Percentiles rank a stretch among this genome's conserved stretches.
Evolutionary conservation across 2,113 vertebrate species (phyloP).

Genomic region (Bubo bubo): DNA sequence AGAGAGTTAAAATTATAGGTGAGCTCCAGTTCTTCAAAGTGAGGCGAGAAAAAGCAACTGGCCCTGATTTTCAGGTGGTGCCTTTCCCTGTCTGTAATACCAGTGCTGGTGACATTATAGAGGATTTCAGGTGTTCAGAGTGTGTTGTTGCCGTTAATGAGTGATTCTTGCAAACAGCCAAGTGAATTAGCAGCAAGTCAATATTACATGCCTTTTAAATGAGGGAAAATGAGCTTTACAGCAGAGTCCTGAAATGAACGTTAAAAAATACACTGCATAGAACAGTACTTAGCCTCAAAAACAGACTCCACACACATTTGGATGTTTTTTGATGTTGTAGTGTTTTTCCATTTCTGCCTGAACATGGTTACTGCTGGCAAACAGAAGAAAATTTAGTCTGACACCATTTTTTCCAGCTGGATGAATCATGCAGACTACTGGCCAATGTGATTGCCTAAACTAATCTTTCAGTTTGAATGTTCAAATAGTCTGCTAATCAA

Average conservation of each 20-base stretch:
- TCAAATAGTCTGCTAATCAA: not conserved
- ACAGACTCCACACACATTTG: not conserved
- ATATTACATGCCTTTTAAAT: not conserved
- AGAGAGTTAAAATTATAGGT: not conserved
- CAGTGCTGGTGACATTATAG: not conserved
- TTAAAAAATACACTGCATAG: not conserved
- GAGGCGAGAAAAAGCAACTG: not conserved
- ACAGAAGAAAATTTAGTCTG: not conserved
- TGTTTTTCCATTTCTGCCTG: not conserved
- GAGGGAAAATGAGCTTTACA: not conserved
- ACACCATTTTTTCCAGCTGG: not conserved
- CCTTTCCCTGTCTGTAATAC: not conserved
- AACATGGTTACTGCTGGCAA: not conserved
- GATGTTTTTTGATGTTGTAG: not conserved
- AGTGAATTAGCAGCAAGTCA: not conserved
- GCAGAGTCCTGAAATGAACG: not conserved
- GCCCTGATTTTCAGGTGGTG: fast-evolving
- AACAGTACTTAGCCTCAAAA: not conserved
- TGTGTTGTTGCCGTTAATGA: not conserved
- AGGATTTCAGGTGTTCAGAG: not conserved
- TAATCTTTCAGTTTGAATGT: not conserved
- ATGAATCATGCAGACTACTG: not conserved
- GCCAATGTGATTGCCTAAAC: not conserved
- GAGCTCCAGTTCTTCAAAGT: not conserved
- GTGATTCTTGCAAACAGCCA: not conserved